Evolutionary conservation across 2,113 vertebrate genomes (phyloP), one percentile per base, ranked within the genome.

Genomic region (Polyodon spathula): DNA sequence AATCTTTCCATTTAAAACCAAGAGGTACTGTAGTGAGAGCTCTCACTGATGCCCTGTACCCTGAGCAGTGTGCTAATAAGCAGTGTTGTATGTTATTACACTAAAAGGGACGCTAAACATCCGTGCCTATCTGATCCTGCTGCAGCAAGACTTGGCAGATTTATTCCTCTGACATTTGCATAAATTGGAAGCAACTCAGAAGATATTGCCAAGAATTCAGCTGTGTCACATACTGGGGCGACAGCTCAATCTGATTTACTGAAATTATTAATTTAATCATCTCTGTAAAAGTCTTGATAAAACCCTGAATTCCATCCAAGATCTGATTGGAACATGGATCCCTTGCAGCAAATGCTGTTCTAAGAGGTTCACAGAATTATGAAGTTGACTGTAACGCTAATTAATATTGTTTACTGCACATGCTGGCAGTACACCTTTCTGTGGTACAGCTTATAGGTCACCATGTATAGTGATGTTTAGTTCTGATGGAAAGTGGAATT

Each of bases 121-220:
- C 52, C 39, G 17, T 53, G 48, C 40, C 38, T 66, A 39, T 54
- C 55, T 62, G 40, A 58, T 17, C 58, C 14, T 11, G 53, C 50
- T 40, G 8, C 54, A 7, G 53, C 48, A 7, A 8, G 15, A 15
- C 56, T 16, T 59, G 61, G 42, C 67, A 65, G 63, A 65, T 69
- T 52, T 56, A 65, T 66, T 56, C 56, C 53, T 46, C 56, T 66
- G 67, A 65, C 67, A 69, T 69, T 69, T 69, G 67, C 67, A 69
- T 69, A 69, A 63, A 60, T 66, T 65, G 60, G 66, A 69, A 60
- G 63, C 63, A 65, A 62, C 63, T 65, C 42, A n/a, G 56, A 53
- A 69, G 63, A 69, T 63, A 69, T 66, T 65, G 67, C 63, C 60
- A 65, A 63, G 56, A 59, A 63, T 65, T 63, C 63, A 62, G 52